Evolutionary conservation across 2,888 invertebrate genomes (phyloP).

Genomic region (Tortrix viridana): DNA sequence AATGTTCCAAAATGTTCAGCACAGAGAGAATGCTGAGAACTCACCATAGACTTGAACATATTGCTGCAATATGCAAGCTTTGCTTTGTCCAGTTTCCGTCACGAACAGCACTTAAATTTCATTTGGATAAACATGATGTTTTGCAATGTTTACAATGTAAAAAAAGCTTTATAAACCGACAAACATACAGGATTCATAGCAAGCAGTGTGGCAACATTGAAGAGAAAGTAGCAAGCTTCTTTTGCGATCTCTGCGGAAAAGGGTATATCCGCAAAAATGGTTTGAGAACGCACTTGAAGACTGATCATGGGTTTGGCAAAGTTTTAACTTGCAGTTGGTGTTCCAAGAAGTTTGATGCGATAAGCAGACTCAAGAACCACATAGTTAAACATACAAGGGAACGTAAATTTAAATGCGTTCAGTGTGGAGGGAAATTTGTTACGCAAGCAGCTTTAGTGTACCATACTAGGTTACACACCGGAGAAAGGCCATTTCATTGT

Average conservation of each 20-base stretch:
- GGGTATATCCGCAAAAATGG: constrained; percentile 63
- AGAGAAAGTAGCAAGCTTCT: constrained; percentile 51
- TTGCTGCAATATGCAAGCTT: constrained; percentile 59
- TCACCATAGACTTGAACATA: constrained; percentile 61
- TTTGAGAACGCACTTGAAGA: constrained; percentile 63
- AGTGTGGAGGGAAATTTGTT: constrained; percentile 69
- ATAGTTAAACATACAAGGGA: constrained; percentile 72
- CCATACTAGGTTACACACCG: constrained; percentile 71
- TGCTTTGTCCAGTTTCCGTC: constrained; percentile 66
- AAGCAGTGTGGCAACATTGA: constrained; percentile 59
- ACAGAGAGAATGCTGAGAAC: constrained; percentile 58
- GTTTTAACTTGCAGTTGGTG: constrained; percentile 68
- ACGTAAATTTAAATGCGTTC: constrained; percentile 64
- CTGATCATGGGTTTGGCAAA: constrained; percentile 65
- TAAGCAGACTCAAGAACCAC: constrained; percentile 65
- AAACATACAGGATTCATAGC: constrained; percentile 58
- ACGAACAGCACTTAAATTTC: constrained; percentile 56
- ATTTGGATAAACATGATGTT: constrained; percentile 62
- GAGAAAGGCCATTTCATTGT: constrained; percentile 70
- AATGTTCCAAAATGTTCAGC: constrained; percentile 67
- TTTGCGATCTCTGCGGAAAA: constrained; percentile 69
- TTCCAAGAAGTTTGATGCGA: constrained; percentile 66
- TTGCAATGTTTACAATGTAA: constrained; percentile 60
- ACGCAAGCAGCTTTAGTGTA: constrained; percentile 66
- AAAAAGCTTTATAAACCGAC: constrained; percentile 59